These are phyloP conservation scores for Leucophenga montana DNA, from an alignment of 2,888 invertebrate genomes.

Conservation along the genomic window DNA sequence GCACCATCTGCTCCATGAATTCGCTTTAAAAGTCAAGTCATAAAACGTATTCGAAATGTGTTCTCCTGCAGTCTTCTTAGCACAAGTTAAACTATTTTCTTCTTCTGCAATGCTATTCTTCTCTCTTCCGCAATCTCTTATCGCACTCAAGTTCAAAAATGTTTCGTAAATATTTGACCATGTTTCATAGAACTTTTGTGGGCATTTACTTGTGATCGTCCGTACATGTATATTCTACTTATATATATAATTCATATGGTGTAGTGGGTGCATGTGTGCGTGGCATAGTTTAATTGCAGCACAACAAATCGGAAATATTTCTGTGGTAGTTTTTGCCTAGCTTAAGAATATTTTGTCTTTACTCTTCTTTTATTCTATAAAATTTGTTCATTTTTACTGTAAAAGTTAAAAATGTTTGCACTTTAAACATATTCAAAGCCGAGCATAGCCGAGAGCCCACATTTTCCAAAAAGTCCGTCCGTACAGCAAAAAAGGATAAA, in stretches of 20 bases:
- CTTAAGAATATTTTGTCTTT: constrained; percentile 2
- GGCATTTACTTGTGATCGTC: no score
- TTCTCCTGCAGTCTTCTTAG: no score
- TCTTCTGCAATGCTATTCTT: not conserved
- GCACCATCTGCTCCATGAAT: not conserved
- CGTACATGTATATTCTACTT: not conserved
- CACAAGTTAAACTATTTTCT: not conserved
- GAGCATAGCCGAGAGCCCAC: not conserved
- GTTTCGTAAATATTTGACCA: constrained; percentile 16
- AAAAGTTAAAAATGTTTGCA: constrained; percentile 17
- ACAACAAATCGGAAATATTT: constrained; percentile 21
- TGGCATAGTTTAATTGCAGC: constrained; percentile 20
- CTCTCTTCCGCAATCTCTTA: not conserved
- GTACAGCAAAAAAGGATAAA: no score
- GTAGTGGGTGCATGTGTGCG: not conserved
- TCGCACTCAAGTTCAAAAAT: constrained; percentile 17
- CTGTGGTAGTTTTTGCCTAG: not conserved
- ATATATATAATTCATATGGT: no score
- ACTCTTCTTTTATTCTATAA: not conserved
- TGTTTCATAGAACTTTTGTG: no score
- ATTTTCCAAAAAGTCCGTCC: no score
- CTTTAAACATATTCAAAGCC: constrained; percentile 5
- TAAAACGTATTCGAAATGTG: not conserved
- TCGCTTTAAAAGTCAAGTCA: constrained; percentile 1
- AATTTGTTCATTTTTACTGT: not conserved